These are phyloP conservation scores for Lanistes nyassanus DNA, from an alignment of 1,140 invertebrate species.

Conservation along the genomic window DNA sequence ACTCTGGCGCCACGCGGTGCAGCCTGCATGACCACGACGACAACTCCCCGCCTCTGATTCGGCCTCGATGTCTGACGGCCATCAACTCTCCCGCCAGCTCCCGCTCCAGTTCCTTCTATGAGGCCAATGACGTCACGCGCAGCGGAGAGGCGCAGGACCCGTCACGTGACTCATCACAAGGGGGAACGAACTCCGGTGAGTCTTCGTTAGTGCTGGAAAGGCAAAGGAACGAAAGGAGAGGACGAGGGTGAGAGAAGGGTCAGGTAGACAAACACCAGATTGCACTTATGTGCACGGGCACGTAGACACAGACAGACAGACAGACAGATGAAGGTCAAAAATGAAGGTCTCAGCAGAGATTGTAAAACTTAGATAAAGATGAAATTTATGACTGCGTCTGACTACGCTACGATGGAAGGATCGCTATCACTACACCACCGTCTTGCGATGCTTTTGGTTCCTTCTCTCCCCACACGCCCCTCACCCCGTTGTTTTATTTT, in stretches of 20 bases:
- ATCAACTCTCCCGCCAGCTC: conserved; percentile 19
- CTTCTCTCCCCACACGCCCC: too few relatives aligned
- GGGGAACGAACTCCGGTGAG: background rate
- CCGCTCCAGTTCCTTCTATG: conserved; percentile 18
- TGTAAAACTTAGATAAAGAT: too few relatives aligned
- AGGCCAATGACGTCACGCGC: background rate
- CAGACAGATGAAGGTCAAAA: conserved; percentile 1
- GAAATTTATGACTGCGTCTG: too few relatives aligned
- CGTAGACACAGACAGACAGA: conserved; percentile 17
- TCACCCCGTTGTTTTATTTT: too few relatives aligned
- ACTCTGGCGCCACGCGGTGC: conserved; percentile 87
- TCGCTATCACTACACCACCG: too few relatives aligned
- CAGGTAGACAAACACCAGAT: background rate
- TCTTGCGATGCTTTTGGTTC: too few relatives aligned
- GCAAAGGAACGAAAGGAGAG: background rate
- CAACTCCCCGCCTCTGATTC: conserved; percentile 56
- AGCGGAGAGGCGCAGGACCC: background rate
- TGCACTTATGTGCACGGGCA: conserved; percentile 17
- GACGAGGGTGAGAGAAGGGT: background rate
- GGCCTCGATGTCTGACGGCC: conserved; percentile 22
- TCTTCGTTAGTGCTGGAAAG: background rate
- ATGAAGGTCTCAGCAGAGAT: too few relatives aligned
- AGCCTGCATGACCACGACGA: conserved; percentile 71
- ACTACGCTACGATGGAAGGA: too few relatives aligned
- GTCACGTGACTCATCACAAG: background rate